A percentile compares a stretch with the other conserved stretches of the same genome.
Evolutionary conservation across 2,797 vertebrate genomes (phyloP).

Genomic region (Bradypodion ventrale): DNA sequence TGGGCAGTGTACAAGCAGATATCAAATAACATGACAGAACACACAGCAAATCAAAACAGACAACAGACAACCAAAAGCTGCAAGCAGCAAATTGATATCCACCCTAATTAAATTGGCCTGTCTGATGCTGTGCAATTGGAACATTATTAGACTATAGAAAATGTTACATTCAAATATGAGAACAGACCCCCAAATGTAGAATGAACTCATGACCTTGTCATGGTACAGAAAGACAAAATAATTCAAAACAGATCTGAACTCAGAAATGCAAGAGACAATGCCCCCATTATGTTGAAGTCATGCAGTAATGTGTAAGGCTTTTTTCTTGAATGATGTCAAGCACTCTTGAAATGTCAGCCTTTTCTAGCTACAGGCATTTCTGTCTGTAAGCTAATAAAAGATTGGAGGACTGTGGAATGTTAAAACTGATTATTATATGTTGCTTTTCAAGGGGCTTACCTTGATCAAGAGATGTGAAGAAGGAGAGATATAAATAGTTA

Average conservation of each 20-base stretch:
- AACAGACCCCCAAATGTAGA: not conserved
- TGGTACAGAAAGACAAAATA: constrained; percentile 38
- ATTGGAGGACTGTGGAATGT: constrained; percentile 30
- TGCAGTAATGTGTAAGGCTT: constrained; percentile 25
- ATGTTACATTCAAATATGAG: constrained; percentile 22
- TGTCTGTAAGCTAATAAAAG: constrained; percentile 55
- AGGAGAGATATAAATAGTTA: not conserved
- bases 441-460: constrained; percentile 26
- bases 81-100: fast-evolving
- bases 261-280: constrained; percentile 47
- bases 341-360: constrained; percentile 72
- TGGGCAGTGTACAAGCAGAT: too few relatives aligned
- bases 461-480: not conserved
- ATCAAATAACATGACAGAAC: too few relatives aligned
- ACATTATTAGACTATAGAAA: constrained; percentile 35
- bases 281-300: constrained; percentile 58
- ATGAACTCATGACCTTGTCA: constrained; percentile 53
- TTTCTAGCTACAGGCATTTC: constrained; percentile 42
- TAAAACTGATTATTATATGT: constrained; percentile 37
- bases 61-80: fast-evolving
- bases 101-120: not conserved
- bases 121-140: constrained; percentile 1
- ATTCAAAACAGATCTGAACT: constrained; percentile 48
- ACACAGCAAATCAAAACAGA: too few relatives aligned
- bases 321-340: constrained; percentile 56